A percentile compares a stretch with the other conserved stretches of the same genome.
Evolutionary conservation across 53 echinoderm and acorn worm species (phyloP).

Genomic region (Temnopleurus reevesii): DNA sequence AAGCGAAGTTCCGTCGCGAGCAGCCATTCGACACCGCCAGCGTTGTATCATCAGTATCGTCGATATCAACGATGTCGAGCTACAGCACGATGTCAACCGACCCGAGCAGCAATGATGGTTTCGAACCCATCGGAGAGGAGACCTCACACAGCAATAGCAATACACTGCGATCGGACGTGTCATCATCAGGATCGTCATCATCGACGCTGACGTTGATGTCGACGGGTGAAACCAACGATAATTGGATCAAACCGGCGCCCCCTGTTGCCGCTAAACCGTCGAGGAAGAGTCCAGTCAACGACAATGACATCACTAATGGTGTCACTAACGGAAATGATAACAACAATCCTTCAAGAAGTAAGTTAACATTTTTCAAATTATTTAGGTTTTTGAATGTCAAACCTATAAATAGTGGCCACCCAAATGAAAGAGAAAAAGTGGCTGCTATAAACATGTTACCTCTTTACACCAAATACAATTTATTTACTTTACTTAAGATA

Average conservation of each 20-base stretch:
- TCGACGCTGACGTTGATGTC: constrained; percentile 72
- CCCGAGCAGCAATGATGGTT: constrained; percentile 79
- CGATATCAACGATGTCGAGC: constrained; percentile 91
- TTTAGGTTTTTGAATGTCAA: too few relatives aligned
- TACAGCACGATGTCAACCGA: constrained; percentile 88
- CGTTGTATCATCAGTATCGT: constrained; percentile 89
- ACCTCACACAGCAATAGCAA: constrained; percentile 59
- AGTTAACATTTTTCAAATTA: not conserved
- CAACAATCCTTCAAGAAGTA: not conserved
- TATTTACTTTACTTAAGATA: too few relatives aligned
- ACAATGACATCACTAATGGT: constrained; percentile 29
- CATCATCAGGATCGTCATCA: constrained; percentile 74
- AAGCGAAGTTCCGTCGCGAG: constrained; percentile 58
- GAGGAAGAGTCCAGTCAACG: constrained; percentile 15
- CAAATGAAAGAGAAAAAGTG: too few relatives aligned
- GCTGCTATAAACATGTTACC: too few relatives aligned
- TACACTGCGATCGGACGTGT: constrained; percentile 69
- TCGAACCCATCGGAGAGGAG: constrained; percentile 76
- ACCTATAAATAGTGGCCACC: too few relatives aligned
- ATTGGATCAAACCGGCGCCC: constrained; percentile 19
- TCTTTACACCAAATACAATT: too few relatives aligned
- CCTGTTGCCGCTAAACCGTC: constrained; percentile 49
- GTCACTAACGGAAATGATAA: constrained; percentile 6
- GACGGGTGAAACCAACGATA: constrained; percentile 19
- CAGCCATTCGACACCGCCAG: constrained; percentile 85